Base-by-base conservation (phyloP, 2,797 vertebrate species). In the Macropus fuliginosus region DNA sequence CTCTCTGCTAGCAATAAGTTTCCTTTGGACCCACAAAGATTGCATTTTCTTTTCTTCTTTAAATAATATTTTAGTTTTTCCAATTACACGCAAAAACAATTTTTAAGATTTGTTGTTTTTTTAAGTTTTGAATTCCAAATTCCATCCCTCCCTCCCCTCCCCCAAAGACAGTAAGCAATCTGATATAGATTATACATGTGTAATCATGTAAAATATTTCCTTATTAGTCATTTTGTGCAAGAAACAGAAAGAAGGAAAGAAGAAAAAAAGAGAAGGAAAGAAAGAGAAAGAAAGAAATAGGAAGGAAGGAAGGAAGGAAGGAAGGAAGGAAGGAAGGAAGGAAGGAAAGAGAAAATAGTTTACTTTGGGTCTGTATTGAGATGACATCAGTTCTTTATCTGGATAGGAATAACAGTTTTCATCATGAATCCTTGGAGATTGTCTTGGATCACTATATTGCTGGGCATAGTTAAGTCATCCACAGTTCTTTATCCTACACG, bases 41-140 rank as follows among this genome's bases (percentile, higher is more conserved):
- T 40, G 28, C 55, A 56, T 59, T 93, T 89, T 59, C 94, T 92
- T 95, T 96, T 59, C 3, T 40, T n/a, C 5, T 59, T 59, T 59
- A 10, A 81, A 81, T 81, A 46, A 81, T 40, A 74, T 74, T 81
- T 81, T 46, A 24, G 29, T 81, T 81, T 2, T 40, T 21, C n/a
- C 66, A 81, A 24, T 46, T 81, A 10, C 18, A 81, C 9, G 2
- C 40, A 81, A 81, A 74, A 81, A 74, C 18, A 74, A 29, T 9
- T 74, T 40, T 74, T 74, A 40, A 74, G 1, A 16, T n/a, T n/a
- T 74, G 34, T n/a, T 66, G 31, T 21, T 81, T 81, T 81, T 81
- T 21, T 40, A 40, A 81, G 6, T 21, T 81, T 46, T 81, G 5
- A 24, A 2, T 40, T 81, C 18, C n/a, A 46, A 18, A 40, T 81